Base-by-base conservation (phyloP, 1,140 invertebrate species). In the Musca domestica region DNA sequence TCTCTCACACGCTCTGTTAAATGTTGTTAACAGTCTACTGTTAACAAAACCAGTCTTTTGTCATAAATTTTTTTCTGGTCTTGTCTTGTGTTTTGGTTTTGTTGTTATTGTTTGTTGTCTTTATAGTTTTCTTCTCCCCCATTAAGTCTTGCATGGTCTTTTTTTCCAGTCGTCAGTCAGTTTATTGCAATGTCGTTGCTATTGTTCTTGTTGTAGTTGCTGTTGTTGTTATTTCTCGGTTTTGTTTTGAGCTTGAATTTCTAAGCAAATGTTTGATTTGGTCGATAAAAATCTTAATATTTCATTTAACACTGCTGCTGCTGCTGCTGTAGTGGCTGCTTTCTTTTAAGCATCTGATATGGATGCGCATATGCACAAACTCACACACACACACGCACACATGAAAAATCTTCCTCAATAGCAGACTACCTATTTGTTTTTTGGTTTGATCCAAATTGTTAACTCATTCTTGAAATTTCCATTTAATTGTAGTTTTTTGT, bases 241-340 rank as follows among this genome's bases (percentile, higher is more conserved):
- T 76, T 73, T 76, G 75, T 76, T 76, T 76, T 76, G 75, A 73
- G 72, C 75, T 76, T 75, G 76, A 76, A 76, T 76, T 76, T 76
- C 75, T 76, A 76, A 76, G 73, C 75, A 76, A 76, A 76, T 72
- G 68, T 69, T 70, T 49, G 48, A 14, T 41, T 64, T 52, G 4
- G 49, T 19, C n/a, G 22, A 19, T 41, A 41, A 41, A 41, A 41
- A 41, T 64, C n/a, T 64, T 22, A 19, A n/a, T 15, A 20, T 34
- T 22, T 64, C 15, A 41, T 64, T 64, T 64, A 19, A 64, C 56
- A n/a, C 19, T 2, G 27, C 27, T n/a, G 17, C 23, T 27, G 56
- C 27, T 25, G n/a, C 9, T 3, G 49, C 48, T 23, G n/a, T n/a
- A n/a, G n/a, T n/a, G 49, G 17, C 22, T 23, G 49, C 22, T 52